Base-by-base conservation (phyloP, 2,113 vertebrate genomes). In the Taurulus bubalis region DNA sequence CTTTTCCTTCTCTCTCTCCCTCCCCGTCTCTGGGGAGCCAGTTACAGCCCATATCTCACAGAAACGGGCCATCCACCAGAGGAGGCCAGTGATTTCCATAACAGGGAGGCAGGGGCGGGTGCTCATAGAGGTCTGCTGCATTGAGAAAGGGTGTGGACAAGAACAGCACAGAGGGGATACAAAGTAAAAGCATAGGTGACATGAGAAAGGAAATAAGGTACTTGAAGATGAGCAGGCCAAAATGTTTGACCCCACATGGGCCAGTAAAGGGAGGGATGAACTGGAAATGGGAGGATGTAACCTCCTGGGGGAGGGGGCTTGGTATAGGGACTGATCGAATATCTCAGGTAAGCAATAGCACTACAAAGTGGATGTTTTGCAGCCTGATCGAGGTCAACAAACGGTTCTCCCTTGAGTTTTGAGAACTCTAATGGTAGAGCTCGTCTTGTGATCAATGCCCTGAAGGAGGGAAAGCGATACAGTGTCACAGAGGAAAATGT, bases 71-170 rank as follows among this genome's bases (percentile, higher is more conserved):
- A 79, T 80, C 69, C 56, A 77, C 79, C 63, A 75, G 82, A 82
- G 81, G 47, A 77, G 82, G 53, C 62, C 72, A 47, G 75, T 70
- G 64, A 79, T 87, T 87, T 81, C 77, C 85, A 85, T 81, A 78
- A 42, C 5, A 6, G 47, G 26, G 51, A 30, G 73, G 81, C 10
- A 28, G 62, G 56, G 65, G 28, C 14, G 59, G 72, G 42, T 32
- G 4, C n/a, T 75, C 24, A 45, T 53, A 75, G 65, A 22, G 34
- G 63, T 81, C 73, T 82, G 67, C 80, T 85, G 75, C 73, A 85
- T 59, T 60, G 60, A 82, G 11, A n/a, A 65, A 78, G 34, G 62
- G 69, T 28, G 66, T 68, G 73, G 51, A 64, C 2, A 58, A 36
- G 65, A 75, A 60, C 40, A 78, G 40, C 11, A 58, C 1, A 0